Percentiles rank a stretch among this genome's conserved stretches.
These are phyloP conservation scores for Prunella fulvescens DNA, from an alignment of 2,113 vertebrate genomes.

Conservation along the genomic window DNA sequence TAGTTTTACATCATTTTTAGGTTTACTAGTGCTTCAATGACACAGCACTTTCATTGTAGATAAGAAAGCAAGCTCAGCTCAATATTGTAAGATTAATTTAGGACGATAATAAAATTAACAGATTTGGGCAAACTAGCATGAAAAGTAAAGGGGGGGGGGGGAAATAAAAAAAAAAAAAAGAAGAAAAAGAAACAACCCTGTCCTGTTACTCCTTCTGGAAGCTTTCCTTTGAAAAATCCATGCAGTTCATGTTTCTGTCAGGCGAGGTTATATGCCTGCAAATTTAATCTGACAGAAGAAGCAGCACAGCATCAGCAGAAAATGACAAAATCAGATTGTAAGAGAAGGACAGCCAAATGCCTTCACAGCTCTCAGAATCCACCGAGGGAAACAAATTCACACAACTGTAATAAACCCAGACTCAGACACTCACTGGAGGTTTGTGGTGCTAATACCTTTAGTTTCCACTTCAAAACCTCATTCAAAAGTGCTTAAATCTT, in stretches of 20 bases:
- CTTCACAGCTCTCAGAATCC: conserved; percentile 10
- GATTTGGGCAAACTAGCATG: neutral
- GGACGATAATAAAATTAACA: neutral
- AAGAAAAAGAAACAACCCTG: neutral
- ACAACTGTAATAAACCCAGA: conserved; percentile 9
- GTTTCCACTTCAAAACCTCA: conserved; percentile 14
- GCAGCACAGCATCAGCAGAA: conserved; percentile 31
- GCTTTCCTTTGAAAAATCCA: conserved; percentile 15
- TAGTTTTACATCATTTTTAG: neutral
- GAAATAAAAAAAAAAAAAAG: accelerated
- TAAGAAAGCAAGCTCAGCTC: neutral
- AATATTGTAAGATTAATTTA: neutral
- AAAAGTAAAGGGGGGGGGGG: neutral
- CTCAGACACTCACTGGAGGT: neutral
- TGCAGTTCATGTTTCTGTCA: neutral
- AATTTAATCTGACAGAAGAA: conserved; percentile 48
- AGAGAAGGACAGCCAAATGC: conserved; percentile 11
- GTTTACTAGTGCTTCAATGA: neutral
- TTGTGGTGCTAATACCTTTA: conserved; percentile 16
- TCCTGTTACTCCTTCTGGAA: neutral
- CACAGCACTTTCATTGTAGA: neutral
- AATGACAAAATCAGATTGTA: conserved; percentile 47
- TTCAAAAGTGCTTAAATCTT: conserved; percentile 7
- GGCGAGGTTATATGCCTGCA: neutral
- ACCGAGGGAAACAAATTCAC: conserved; percentile 21